These are phyloP conservation scores for Vireo griseus DNA, from an alignment of 2,797 vertebrate genomes.

Conservation along the genomic window DNA sequence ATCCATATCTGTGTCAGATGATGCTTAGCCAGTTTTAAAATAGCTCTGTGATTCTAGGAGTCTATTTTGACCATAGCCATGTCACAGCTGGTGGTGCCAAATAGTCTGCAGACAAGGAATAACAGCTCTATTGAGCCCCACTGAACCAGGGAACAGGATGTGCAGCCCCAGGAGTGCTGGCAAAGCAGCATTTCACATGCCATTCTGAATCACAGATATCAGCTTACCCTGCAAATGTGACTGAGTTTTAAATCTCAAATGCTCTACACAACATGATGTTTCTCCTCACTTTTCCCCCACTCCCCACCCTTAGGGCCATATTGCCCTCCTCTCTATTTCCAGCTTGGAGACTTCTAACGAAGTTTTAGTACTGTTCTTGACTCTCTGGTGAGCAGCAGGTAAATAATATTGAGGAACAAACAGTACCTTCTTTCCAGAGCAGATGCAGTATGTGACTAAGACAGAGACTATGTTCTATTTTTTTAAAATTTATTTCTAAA, in stretches of 20 bases:
- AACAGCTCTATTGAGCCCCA: not conserved
- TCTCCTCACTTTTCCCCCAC: not conserved
- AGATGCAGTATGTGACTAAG: not conserved
- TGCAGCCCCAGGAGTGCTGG: not conserved
- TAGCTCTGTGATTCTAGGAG: not conserved
- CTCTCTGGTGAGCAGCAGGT: not conserved
- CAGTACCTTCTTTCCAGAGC: not conserved
- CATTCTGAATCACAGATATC: not conserved
- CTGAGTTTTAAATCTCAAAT: not conserved
- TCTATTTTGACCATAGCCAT: not conserved
- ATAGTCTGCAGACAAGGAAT: not conserved
- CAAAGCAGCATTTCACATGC: not conserved
- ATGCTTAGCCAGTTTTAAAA: not conserved
- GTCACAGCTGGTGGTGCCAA: not conserved
- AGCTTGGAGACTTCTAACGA: not conserved
- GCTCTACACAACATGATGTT: not conserved
- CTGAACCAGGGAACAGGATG: not conserved
- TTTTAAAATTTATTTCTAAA: not conserved
- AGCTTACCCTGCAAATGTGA: not conserved
- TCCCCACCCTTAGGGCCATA: not conserved
- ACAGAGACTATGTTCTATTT: not conserved
- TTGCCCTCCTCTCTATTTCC: not conserved
- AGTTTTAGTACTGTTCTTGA: not conserved
- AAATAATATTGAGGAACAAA: not conserved
- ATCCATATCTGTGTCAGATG: accelerated